These are phyloP conservation scores for Strigamia maritima DNA, from an alignment of 2,888 invertebrate genomes.

Conservation along the genomic window DNA sequence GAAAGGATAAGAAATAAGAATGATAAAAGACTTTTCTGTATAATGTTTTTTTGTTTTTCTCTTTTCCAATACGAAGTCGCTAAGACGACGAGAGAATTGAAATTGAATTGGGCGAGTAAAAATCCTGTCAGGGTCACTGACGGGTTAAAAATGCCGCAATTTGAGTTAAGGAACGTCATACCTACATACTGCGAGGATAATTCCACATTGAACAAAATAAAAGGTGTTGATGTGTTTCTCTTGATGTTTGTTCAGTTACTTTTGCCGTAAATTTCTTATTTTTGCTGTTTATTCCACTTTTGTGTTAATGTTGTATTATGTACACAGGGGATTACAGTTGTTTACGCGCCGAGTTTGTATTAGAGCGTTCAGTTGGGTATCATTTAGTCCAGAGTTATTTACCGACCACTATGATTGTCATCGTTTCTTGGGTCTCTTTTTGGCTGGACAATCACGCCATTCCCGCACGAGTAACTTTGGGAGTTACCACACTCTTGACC, in stretches of 20 bases:
- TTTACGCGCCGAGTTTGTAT: slow-evolving; percentile 47
- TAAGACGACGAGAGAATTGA: slow-evolving; percentile 48
- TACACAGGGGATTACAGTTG: slow-evolving; percentile 48
- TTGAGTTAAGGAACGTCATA: slow-evolving; percentile 46
- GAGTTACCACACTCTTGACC: slow-evolving; percentile 50
- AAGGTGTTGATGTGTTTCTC: too few species aligned
- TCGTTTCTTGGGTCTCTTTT: slow-evolving; percentile 50
- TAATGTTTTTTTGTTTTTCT: background rate
- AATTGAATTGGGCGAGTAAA: slow-evolving; percentile 46
- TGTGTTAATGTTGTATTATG: slow-evolving; percentile 12
- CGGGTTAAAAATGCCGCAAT: slow-evolving; percentile 49
- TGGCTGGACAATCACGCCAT: slow-evolving; percentile 50
- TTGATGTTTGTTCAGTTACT: background rate
- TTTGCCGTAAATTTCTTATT: background rate
- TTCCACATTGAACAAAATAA: background rate
- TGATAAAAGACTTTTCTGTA: too few species aligned
- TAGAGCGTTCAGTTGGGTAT: slow-evolving; percentile 48
- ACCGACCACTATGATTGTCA: slow-evolving; percentile 49
- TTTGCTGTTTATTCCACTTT: background rate
- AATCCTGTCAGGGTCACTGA: slow-evolving; percentile 48
- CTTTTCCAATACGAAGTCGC: slow-evolving; percentile 45
- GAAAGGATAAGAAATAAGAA: too few species aligned
- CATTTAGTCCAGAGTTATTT: slow-evolving; percentile 49
- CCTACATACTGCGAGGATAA: slow-evolving; percentile 45
- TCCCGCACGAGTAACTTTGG: slow-evolving; percentile 49